A percentile compares a stretch with the other conserved stretches of the same genome.
These are phyloP conservation scores for Drosophila novamexicana DNA, from an alignment of 1,140 invertebrate species.

Conservation along the genomic window DNA sequence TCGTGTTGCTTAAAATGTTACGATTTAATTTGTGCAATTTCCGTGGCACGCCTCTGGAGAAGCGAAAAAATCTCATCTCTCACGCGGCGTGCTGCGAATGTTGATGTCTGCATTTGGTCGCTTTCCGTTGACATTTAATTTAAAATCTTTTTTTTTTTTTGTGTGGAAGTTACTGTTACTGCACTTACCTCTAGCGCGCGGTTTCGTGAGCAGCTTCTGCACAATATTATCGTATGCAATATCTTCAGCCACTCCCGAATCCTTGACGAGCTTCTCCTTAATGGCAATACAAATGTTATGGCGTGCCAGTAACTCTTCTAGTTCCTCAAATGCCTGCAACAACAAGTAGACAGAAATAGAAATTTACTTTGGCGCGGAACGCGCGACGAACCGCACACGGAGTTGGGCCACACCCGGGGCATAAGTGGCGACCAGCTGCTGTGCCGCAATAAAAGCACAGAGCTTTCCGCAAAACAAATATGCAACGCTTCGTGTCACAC, in stretches of 20 bases:
- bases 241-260: conserved; percentile 96
- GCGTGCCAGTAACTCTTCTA: conserved; percentile 92
- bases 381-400: background rate
- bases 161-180: conserved; percentile 13
- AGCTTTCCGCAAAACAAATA: conserved; percentile 41
- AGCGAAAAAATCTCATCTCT: conserved; percentile 18
- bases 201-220: conserved; percentile 91
- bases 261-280: conserved; percentile 97
- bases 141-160: conserved; percentile 33
- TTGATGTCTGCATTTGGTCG: conserved; percentile 13
- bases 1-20: conserved; percentile 47
- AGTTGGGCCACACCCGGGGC: conserved; percentile 10
- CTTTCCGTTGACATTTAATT: conserved; percentile 55
- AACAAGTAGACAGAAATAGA: conserved; percentile 24
- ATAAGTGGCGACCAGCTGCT: conserved; percentile 5
- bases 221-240: conserved; percentile 95
- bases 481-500: conserved; percentile 11
- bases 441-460: conserved; percentile 45
- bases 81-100: background rate
- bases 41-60: conserved; percentile 8
- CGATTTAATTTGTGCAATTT: conserved; percentile 62
- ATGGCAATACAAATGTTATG: conserved; percentile 96
- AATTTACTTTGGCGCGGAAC: conserved; percentile 4
- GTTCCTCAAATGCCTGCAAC: conserved; percentile 95
- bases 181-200: conserved; percentile 92